These are phyloP conservation scores for Cabera pusaria DNA, from an alignment of 2,888 invertebrate species.

Conservation along the genomic window DNA sequence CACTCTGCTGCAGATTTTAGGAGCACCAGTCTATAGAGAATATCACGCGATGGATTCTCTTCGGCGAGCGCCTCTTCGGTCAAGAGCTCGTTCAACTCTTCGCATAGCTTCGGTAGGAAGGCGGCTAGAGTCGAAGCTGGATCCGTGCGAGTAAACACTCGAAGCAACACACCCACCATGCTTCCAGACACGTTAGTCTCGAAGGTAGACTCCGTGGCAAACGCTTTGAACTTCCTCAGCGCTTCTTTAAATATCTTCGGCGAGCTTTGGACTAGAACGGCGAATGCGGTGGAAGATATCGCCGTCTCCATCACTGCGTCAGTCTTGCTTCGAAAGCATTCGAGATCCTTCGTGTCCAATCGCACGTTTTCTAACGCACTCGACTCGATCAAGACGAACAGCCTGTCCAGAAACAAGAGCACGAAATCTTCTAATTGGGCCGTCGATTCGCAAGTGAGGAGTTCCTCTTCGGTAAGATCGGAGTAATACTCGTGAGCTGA, in stretches of 20 bases:
- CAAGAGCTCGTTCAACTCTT: constrained; percentile 84
- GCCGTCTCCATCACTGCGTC: constrained; percentile 89
- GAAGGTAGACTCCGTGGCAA: constrained; percentile 89
- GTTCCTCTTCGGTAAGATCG: constrained; percentile 91
- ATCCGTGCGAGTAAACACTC: constrained; percentile 86
- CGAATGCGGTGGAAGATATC: constrained; percentile 86
- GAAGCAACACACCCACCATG: constrained; percentile 89
- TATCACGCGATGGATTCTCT: constrained; percentile 90
- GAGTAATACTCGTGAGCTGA: constrained; percentile 86
- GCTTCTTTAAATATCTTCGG: constrained; percentile 85
- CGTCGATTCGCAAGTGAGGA: constrained; percentile 89
- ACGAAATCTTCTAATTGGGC: constrained; percentile 96
- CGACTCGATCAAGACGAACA: constrained; percentile 88
- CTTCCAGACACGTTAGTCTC: constrained; percentile 93
- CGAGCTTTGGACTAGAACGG: constrained; percentile 89
- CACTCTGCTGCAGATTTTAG: constrained; percentile 88
- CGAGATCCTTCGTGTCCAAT: constrained; percentile 84
- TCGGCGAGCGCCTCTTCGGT: constrained; percentile 88
- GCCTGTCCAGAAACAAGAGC: constrained; percentile 91
- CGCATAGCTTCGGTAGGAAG: constrained; percentile 88
- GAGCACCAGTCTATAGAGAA: constrained; percentile 90
- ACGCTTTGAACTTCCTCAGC: constrained; percentile 88
- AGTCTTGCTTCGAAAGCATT: constrained; percentile 85
- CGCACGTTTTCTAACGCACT: constrained; percentile 87
- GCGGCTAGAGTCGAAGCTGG: constrained; percentile 87